A percentile compares a stretch with the other conserved stretches of the same genome.
Evolutionary conservation across 1,140 invertebrate species (phyloP).

Genomic region (Drosophila sproati): DNA sequence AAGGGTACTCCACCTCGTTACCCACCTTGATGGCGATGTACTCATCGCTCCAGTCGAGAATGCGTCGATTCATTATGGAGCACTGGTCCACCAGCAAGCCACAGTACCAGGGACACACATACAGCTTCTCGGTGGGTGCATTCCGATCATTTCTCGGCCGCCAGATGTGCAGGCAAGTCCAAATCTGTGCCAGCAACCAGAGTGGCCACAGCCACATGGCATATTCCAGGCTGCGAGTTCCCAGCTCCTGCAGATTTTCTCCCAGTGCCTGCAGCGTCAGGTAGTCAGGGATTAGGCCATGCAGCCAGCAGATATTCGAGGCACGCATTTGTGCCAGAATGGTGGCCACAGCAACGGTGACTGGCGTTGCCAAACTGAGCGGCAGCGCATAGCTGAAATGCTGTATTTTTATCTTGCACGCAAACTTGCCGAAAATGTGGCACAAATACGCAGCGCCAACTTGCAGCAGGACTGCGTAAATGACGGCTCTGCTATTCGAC

Average conservation of each 20-base stretch:
- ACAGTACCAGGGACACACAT: conserved; percentile 93
- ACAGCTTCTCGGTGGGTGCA: conserved; percentile 92
- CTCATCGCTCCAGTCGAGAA: conserved; percentile 89
- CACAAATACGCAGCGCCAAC: conserved; percentile 88
- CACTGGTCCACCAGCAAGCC: conserved; percentile 94
- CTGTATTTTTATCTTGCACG: conserved; percentile 94
- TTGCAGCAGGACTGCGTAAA: conserved; percentile 88
- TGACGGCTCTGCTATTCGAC: conserved; percentile 80
- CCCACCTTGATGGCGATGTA: conserved; percentile 93
- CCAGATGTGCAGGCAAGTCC: conserved; percentile 94
- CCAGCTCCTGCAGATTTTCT: conserved; percentile 39
- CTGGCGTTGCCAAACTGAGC: conserved; percentile 89
- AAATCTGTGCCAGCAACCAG: conserved; percentile 91
- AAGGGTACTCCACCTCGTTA: conserved; percentile 3
- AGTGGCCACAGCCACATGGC: conserved; percentile 90
- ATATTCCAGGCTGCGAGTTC: conserved; percentile 85
- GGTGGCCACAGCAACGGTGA: conserved; percentile 88
- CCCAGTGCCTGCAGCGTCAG: conserved; percentile 86
- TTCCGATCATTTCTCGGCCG: conserved; percentile 91
- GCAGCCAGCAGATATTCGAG: conserved; percentile 88
- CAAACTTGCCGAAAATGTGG: conserved; percentile 91
- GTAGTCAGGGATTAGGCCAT: conserved; percentile 87
- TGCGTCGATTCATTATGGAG: conserved; percentile 92
- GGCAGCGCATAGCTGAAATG: conserved; percentile 92
- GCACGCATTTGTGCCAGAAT: conserved; percentile 87